Evolutionary conservation across 2,113 vertebrate species (phyloP), one percentile per base, ranked within the genome.

Genomic region (Gorsachius goisagi): DNA sequence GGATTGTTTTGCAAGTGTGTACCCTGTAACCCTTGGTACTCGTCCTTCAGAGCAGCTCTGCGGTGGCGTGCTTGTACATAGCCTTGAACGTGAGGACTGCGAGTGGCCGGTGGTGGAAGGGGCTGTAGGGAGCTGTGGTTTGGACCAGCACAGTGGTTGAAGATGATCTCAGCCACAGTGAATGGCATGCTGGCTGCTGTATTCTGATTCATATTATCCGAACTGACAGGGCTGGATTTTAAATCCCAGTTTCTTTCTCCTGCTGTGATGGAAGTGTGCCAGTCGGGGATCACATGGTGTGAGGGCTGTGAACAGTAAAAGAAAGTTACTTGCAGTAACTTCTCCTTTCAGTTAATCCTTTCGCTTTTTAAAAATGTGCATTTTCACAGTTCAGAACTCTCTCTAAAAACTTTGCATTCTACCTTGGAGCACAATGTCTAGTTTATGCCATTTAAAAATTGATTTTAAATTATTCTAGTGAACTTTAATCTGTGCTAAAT

Each of bases 321-420:
- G 71, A 93, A 96, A 89, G 93, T 93, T 92, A 72, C 58, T 95
- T 47, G 17, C 41, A 22, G 69, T 47, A 95, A 91, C 60, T 96
- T 92, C 69, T 68, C 60, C 87, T 88, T 87, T 76, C 58, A 64
- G 30, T 68, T 85, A 69, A 72, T 87, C 41, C 60, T 88, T 95
- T 88, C 16, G 8, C 50, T 97, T 94, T 85, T 68, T 12, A 52
- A 71, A 95, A 91, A 44, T 6, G 1, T 59, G 9, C 22, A 9
- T 63, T 94, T 95, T 59, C 44, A 66, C 41, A 12, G 30, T 52
- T 78, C 58, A 58, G n/a, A 73, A 66, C 66, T 92, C 32, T 35
- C 39, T 91, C 28, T 60, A 3, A 18, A 88, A 15, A 26, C 11
- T 93, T 78, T 66, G 7, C 55, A 4, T 62, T 50, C 11, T 82